Percentiles rank a stretch among this genome's conserved stretches.
phyloP scores from a whole-genome alignment of 2,888 invertebrate species.

The Lagria hirta region DNA sequence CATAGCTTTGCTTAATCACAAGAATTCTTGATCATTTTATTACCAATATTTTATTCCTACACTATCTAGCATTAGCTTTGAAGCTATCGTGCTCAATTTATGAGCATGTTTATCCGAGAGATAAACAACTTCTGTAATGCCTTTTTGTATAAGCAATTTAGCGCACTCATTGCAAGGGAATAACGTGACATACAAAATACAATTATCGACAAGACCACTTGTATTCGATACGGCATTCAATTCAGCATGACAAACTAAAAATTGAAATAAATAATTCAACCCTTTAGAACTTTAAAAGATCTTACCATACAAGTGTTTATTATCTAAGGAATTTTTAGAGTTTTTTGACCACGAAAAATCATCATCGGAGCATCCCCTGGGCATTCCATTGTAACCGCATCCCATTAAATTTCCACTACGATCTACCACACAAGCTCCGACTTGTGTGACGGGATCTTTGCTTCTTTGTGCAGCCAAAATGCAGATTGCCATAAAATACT shows the following conservation, averaged over 20 bases:
- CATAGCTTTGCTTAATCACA: too few relatives aligned
- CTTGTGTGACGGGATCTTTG: slow-evolving; percentile 61
- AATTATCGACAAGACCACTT: slow-evolving; percentile 65
- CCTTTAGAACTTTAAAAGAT: slow-evolving; percentile 4
- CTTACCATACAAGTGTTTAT: slow-evolving; percentile 83
- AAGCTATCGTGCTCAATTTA: slow-evolving; percentile 69
- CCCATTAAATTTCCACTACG: slow-evolving; percentile 84
- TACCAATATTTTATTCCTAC: slow-evolving; percentile 72
- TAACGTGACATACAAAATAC: slow-evolving; percentile 83
- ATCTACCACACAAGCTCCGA: slow-evolving; percentile 59
- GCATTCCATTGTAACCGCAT: slow-evolving; percentile 97
- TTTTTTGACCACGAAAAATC: slow-evolving; percentile 85
- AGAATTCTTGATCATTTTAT: too few relatives aligned
- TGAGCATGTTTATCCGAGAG: slow-evolving; percentile 79
- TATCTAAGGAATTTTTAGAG: slow-evolving; percentile 62
- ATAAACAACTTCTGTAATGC: slow-evolving; percentile 77
- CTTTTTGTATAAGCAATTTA: slow-evolving; percentile 93
- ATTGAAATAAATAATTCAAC: slow-evolving; percentile 2
- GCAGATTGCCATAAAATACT: slow-evolving; percentile 95
- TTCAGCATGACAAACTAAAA: slow-evolving; percentile 95
- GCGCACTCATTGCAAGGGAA: slow-evolving; percentile 99
- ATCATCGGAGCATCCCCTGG: slow-evolving; percentile 85
- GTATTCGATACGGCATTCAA: slow-evolving; percentile 91
- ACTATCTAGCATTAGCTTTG: slow-evolving; percentile 79
- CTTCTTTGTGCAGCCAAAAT: slow-evolving; percentile 89